Conservation (phyloP, 2,888 invertebrate species). For the Arctia plantaginis region DNA sequence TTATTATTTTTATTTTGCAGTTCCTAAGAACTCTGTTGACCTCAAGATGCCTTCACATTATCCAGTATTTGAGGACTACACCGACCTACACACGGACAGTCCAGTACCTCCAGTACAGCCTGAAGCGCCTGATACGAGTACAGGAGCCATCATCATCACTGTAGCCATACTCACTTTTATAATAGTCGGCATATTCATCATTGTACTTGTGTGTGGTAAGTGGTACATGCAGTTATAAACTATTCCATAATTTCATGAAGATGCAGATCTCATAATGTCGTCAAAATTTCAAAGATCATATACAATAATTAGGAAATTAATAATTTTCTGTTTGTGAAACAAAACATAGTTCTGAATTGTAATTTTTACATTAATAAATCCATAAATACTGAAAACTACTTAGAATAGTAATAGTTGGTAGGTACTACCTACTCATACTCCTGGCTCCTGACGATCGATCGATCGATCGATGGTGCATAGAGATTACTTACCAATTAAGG, state of each 20-base stretch:
- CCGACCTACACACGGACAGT: conserved; percentile 60
- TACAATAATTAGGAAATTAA: not conserved
- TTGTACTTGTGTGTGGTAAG: conserved; percentile 63
- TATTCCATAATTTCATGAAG: not conserved
- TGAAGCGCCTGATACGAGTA: conserved; percentile 55
- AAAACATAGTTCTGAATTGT: too few species aligned
- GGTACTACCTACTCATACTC: too few species aligned
- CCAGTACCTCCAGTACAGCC: conserved; percentile 59
- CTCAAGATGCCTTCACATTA: conserved; percentile 75
- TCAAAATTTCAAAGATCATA: not conserved
- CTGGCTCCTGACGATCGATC: too few species aligned
- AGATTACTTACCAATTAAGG: too few species aligned
- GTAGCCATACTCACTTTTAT: conserved; percentile 56
- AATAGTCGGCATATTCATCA: conserved; percentile 52
- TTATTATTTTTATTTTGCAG: conserved; percentile 54
- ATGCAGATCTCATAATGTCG: not conserved
- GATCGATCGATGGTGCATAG: too few species aligned
- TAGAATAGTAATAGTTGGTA: not conserved
- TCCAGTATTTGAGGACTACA: conserved; percentile 76
- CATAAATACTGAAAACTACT: not conserved
- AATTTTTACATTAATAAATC: not conserved
- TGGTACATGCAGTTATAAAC: conserved; percentile 4
- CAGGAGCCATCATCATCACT: conserved; percentile 60
- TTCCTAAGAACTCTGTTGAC: conserved; percentile 65
- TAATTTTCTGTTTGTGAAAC: not conserved